Evolutionary conservation across 2,113 vertebrate genomes (phyloP).

Genomic region (Oostethus manadensis): DNA sequence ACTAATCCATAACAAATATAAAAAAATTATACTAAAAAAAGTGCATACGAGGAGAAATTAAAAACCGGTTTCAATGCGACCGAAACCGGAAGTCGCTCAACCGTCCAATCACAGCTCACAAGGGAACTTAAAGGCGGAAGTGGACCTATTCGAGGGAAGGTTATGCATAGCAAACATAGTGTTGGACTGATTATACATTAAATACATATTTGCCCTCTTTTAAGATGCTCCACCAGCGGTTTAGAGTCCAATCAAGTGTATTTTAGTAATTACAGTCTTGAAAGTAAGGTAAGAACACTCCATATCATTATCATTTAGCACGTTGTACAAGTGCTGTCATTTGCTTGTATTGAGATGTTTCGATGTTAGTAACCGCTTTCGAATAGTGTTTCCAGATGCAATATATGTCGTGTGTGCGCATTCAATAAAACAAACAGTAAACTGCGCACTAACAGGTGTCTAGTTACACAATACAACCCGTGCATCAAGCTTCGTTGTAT

Average conservation of each 20-base stretch:
- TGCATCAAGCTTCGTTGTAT: too few relatives aligned
- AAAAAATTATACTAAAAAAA: not conserved
- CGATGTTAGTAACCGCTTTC: too few relatives aligned
- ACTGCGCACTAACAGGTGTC: too few relatives aligned
- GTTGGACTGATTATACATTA: not conserved
- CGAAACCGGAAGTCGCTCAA: conserved; percentile 17
- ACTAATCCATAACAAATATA: not conserved
- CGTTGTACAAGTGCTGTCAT: too few relatives aligned
- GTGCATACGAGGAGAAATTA: not conserved
- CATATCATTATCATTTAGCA: too few relatives aligned
- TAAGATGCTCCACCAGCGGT: not conserved
- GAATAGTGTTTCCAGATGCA: too few relatives aligned
- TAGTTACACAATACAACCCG: too few relatives aligned
- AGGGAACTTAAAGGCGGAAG: not conserved
- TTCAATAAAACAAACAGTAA: too few relatives aligned
- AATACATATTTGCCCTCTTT: not conserved
- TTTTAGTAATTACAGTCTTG: not conserved
- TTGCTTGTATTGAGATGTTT: too few relatives aligned
- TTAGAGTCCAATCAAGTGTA: not conserved
- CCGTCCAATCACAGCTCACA: conserved; percentile 20
- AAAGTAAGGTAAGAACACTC: conserved; percentile 19
- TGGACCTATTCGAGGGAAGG: not conserved
- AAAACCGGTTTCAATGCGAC: not conserved
- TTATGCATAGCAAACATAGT: not conserved
- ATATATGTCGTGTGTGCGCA: too few relatives aligned